Evolutionary conservation across 2,797 vertebrate genomes (phyloP).

Genomic region (Cuniculus paca): DNA sequence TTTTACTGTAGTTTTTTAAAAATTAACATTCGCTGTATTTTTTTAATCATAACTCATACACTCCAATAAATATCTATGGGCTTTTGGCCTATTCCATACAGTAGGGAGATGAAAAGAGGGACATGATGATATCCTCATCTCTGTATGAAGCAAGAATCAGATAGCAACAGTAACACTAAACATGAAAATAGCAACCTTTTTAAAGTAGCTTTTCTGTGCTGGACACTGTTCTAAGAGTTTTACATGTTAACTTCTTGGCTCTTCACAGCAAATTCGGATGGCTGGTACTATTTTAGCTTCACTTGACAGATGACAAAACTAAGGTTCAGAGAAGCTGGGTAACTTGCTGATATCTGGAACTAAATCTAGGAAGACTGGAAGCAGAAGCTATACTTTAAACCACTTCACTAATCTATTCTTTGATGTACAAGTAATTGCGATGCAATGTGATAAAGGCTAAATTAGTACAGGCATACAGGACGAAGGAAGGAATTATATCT

Average conservation of each 20-base stretch:
- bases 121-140: not conserved
- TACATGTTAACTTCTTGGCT: not conserved
- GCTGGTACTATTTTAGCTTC: not conserved
- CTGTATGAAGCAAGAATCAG: not conserved
- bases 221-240: not conserved
- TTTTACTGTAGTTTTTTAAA: not conserved
- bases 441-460: not conserved
- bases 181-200: not conserved
- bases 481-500: not conserved
- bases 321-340: not conserved
- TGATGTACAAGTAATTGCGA: not conserved
- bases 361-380: not conserved
- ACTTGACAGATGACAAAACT: not conserved
- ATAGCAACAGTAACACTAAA: not conserved
- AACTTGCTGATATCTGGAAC: not conserved
- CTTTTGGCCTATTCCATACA: not conserved
- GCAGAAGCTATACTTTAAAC: not conserved
- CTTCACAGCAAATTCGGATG: not conserved
- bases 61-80: not conserved
- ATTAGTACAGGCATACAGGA: not conserved
- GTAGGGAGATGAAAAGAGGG: not conserved
- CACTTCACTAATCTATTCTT: not conserved
- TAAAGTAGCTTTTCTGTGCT: not conserved
- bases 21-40: not conserved
- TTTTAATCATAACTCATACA: not conserved